Conservation (phyloP, 2,113 vertebrate genomes). For the Ardeotis arabs region DNA sequence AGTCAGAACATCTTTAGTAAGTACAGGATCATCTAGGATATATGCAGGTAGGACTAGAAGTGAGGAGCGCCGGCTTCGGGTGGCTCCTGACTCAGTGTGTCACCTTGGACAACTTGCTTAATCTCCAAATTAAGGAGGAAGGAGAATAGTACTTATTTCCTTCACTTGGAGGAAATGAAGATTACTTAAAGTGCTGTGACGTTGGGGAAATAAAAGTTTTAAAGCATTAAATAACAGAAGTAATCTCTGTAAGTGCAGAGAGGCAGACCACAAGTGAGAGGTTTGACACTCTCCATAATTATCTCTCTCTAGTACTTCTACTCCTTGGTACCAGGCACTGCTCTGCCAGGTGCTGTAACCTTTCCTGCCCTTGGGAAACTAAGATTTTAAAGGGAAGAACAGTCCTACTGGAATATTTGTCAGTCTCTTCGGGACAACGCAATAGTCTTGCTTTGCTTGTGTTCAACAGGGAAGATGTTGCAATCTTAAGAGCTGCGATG, state of each 20-base stretch:
- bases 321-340: fast-evolving
- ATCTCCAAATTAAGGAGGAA: background rate
- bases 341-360: background rate
- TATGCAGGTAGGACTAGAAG: background rate
- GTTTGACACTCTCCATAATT: background rate
- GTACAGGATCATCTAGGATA: background rate
- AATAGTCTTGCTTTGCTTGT: background rate
- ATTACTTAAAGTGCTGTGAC: background rate
- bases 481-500: background rate
- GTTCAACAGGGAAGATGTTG: background rate
- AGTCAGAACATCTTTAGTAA: background rate
- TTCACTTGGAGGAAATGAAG: background rate
- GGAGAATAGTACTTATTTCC: background rate
- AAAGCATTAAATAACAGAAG: slow-evolving; percentile 8
- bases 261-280: background rate
- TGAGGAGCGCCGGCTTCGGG: fast-evolving
- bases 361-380: background rate
- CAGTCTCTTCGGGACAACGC: background rate
- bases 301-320: background rate
- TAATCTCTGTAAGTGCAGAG: background rate
- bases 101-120: background rate
- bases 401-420: background rate
- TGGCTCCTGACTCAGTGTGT: background rate
- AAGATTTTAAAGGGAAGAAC: background rate
- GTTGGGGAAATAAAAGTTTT: background rate